A percentile compares a stretch with the other conserved stretches of the same genome.
Evolutionary conservation across 2,797 vertebrate genomes (phyloP).

Genomic region (Sebastes kiyomatsui): DNA sequence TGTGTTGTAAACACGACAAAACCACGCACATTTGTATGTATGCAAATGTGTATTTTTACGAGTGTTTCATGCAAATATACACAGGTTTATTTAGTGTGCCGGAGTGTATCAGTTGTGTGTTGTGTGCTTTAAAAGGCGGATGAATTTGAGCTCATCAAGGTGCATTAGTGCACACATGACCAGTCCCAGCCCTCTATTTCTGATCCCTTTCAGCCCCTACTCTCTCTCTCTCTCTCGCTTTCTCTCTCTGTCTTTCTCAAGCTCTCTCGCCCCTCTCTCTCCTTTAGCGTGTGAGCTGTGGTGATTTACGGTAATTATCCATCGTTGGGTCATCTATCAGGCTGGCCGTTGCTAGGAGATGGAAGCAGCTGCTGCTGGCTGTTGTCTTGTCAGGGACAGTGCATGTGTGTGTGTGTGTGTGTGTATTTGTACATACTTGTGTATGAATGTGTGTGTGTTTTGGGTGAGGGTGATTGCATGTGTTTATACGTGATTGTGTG

Average conservation of each 20-base stretch:
- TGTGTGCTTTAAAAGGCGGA: constrained; percentile 74
- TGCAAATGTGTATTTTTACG: constrained; percentile 1
- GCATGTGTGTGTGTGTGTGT: constrained; percentile 51
- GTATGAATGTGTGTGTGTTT: constrained; percentile 15
- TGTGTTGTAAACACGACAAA: background rate
- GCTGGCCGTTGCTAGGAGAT: constrained; percentile 97
- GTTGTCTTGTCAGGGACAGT: constrained; percentile 87
- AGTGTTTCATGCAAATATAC: background rate
- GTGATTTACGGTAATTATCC: constrained; percentile 99
- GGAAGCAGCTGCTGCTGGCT: constrained; percentile 97
- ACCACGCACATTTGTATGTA: constrained; percentile 7
- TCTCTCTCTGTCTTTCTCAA: constrained; percentile 30
- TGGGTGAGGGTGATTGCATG: constrained; percentile 1
- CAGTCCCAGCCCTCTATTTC: constrained; percentile 83
- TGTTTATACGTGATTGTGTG: background rate
- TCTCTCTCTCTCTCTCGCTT: constrained; percentile 45
- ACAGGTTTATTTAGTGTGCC: background rate
- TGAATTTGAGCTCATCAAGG: constrained; percentile 85
- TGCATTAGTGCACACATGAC: constrained; percentile 87
- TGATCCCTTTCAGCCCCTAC: constrained; percentile 63
- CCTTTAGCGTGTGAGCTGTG: constrained; percentile 89
- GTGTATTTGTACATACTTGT: constrained; percentile 19
- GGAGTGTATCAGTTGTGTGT: background rate
- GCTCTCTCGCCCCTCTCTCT: constrained; percentile 63
- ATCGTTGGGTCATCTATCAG: constrained; percentile 98